Conservation (phyloP, 2,888 invertebrate genomes). For the Brachypterus glaber region DNA sequence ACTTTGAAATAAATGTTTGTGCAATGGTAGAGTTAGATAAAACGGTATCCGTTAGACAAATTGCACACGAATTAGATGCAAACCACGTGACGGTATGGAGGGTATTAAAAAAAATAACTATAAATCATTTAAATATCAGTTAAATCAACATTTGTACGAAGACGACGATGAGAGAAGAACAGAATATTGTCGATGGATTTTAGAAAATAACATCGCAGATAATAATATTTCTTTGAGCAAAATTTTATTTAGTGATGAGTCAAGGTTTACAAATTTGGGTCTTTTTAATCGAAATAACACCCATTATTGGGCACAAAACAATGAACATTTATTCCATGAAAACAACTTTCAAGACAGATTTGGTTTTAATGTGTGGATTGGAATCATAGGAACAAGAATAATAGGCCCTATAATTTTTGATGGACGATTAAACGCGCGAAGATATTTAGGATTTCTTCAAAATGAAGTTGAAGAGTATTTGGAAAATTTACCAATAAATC, state of each 20-base stretch:
- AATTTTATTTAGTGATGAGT: conserved; percentile 9
- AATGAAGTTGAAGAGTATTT: neutral
- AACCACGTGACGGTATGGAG: no score
- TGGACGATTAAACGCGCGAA: conserved; percentile 1
- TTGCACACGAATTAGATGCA: conserved; percentile 8
- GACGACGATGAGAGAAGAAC: neutral
- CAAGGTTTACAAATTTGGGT: conserved; percentile 6
- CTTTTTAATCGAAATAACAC: conserved; percentile 3
- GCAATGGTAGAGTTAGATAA: no score
- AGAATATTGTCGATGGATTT: conserved; percentile 4
- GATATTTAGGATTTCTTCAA: conserved; percentile 3
- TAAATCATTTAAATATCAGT: neutral
- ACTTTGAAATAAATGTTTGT: neutral
- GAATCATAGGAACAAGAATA: conserved; percentile 2
- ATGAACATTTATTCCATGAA: conserved; percentile 3
- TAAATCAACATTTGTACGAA: neutral
- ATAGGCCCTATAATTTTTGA: conserved; percentile 4
- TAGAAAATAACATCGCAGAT: neutral
- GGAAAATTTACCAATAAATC: neutral
- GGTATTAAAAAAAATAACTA: neutral
- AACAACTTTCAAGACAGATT: conserved; percentile 4
- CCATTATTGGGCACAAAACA: conserved; percentile 7
- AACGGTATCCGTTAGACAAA: conserved; percentile 17
- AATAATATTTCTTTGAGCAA: conserved; percentile 3
- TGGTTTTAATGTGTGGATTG: no score